Evolutionary conservation across 1,140 invertebrate genomes (phyloP).

Genomic region (Pteromalus puparum): DNA sequence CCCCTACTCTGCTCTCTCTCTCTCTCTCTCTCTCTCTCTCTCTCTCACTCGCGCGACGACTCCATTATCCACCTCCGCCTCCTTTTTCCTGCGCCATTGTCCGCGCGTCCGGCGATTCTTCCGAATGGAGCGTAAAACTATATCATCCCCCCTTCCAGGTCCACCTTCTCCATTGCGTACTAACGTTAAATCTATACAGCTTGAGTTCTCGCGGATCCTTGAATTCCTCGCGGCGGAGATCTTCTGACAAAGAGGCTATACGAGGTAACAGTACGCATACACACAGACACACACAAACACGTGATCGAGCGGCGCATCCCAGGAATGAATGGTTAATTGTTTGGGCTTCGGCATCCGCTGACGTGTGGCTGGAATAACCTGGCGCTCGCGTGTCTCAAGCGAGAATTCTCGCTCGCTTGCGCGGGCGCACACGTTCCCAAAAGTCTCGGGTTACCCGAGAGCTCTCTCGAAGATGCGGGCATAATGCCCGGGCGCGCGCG

Average conservation of each 20-base stretch:
- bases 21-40: too few species aligned
- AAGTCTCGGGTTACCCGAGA: slow-evolving; percentile 61
- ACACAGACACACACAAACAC: too few species aligned
- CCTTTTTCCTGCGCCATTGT: slow-evolving; percentile 26
- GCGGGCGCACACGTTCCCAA: slow-evolving; percentile 59
- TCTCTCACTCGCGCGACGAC: too few species aligned
- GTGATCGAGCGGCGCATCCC: slow-evolving; percentile 37
- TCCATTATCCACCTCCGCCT: slow-evolving; percentile 32
- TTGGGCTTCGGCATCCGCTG: slow-evolving; percentile 32
- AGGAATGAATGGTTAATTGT: slow-evolving; percentile 47
- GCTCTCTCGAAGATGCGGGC: slow-evolving; percentile 54
- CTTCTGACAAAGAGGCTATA: background rate
- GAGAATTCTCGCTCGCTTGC: slow-evolving; percentile 25
- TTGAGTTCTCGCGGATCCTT: background rate
- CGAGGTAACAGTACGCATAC: slow-evolving; percentile 30
- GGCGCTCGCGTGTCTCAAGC: slow-evolving; percentile 42
- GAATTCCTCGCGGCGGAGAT: background rate
- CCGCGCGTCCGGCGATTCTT: slow-evolving; percentile 22
- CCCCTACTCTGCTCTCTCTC: background rate
- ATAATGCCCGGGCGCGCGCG: background rate
- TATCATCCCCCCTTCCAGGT: background rate
- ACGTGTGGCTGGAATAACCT: slow-evolving; percentile 45
- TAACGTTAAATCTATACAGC: background rate
- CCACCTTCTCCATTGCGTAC: background rate
- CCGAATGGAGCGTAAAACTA: slow-evolving; percentile 37